phyloP scores from a whole-genome alignment of 2,888 invertebrate genomes.

The Stramonita haemastoma region DNA sequence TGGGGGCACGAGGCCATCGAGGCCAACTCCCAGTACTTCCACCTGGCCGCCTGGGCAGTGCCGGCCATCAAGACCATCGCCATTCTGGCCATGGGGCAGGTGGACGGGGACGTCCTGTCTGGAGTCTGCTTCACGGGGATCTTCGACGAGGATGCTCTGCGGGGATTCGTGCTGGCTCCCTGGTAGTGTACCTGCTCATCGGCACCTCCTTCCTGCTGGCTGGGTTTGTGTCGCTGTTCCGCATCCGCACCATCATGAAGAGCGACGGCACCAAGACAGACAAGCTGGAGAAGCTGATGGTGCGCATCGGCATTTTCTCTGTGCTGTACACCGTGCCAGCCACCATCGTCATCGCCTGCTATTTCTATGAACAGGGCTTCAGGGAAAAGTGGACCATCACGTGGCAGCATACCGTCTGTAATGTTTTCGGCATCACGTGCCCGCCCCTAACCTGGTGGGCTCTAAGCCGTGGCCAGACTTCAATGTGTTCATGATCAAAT shows the following conservation, averaged over 20 bases:
- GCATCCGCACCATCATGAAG: constrained; percentile 97
- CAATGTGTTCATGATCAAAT: constrained; percentile 96
- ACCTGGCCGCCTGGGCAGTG: constrained; percentile 98
- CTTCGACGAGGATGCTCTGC: constrained; percentile 88
- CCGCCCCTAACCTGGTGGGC: constrained; percentile 46
- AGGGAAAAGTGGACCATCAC: constrained; percentile 94
- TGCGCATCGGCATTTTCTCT: constrained; percentile 97
- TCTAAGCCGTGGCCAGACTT: constrained; percentile 81
- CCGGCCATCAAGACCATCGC: constrained; percentile 97
- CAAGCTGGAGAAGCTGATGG: constrained; percentile 97
- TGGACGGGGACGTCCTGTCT: constrained; percentile 84
- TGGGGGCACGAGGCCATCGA: constrained; percentile 99
- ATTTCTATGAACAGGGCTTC: constrained; percentile 94
- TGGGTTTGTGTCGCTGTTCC: constrained; percentile 96
- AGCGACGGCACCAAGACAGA: constrained; percentile 87
- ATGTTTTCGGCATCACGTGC: constrained; percentile 43
- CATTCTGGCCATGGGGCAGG: constrained; percentile 95
- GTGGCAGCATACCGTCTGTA: constrained; percentile 65
- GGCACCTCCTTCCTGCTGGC: constrained; percentile 95
- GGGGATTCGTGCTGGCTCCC: constrained; percentile 93
- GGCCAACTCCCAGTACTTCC: constrained; percentile 97
- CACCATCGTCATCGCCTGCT: constrained; percentile 92
- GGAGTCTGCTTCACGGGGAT: constrained; percentile 94
- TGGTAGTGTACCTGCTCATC: constrained; percentile 92
- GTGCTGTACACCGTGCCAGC: constrained; percentile 98